Percentiles rank a stretch among this genome's conserved stretches.
These are phyloP conservation scores for Conops quadrifasciatus DNA, from an alignment of 2,888 invertebrate species.

Conservation along the genomic window DNA sequence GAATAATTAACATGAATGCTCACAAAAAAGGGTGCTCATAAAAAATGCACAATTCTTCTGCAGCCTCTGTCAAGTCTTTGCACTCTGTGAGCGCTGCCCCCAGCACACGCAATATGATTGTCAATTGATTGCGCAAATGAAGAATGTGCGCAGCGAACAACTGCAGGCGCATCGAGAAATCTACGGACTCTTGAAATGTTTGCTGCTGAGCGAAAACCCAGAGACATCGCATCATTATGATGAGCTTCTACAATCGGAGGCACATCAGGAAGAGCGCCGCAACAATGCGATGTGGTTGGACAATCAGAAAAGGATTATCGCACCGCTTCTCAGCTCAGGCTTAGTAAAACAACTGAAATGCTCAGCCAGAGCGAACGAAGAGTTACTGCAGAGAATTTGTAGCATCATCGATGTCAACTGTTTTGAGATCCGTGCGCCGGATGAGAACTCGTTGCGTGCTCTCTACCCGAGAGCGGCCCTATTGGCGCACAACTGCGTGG, in stretches of 20 bases:
- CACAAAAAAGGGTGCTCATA: too few relatives aligned
- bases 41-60: conserved; percentile 4
- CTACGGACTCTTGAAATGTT: conserved; percentile 64
- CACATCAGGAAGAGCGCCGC: conserved; percentile 69
- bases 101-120: conserved; percentile 68
- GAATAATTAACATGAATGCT: too few relatives aligned
- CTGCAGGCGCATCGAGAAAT: conserved; percentile 51
- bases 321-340: conserved; percentile 52
- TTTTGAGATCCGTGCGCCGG: conserved; percentile 74
- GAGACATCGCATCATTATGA: conserved; percentile 65
- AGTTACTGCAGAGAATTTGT: conserved; percentile 73
- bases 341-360: conserved; percentile 52
- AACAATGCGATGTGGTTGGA: conserved; percentile 69
- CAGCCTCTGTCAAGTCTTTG: conserved; percentile 69
- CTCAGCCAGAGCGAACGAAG: conserved; percentile 58
- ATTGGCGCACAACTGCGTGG: conserved; percentile 78
- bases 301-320: conserved; percentile 66
- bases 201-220: conserved; percentile 65
- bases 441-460: conserved; percentile 68
- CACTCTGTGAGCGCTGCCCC: conserved; percentile 64
- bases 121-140: conserved; percentile 64
- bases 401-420: conserved; percentile 81
- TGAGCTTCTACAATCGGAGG: conserved; percentile 69
- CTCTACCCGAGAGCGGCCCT: conserved; percentile 76
- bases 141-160: conserved; percentile 56